Conservation (phyloP, 1,140 invertebrate genomes). For the Drosophila simulans region DNA sequence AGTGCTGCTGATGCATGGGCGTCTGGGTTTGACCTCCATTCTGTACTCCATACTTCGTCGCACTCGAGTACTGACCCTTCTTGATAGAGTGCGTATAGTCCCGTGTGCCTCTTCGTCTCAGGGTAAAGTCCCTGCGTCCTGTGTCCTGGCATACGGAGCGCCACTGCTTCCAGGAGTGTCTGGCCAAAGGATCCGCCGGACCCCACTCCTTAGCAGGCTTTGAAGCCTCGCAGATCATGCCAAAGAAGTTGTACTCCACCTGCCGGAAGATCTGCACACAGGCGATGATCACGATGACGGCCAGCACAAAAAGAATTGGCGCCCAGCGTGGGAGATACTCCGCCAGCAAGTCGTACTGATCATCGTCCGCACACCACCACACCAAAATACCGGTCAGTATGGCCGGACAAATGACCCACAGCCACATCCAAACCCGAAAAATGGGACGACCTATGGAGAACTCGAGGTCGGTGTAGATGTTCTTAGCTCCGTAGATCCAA, state of each 20-base stretch:
- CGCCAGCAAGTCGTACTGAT: constrained; percentile 69
- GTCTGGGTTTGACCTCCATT: constrained; percentile 47
- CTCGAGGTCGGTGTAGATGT: constrained; percentile 83
- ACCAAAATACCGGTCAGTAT: constrained; percentile 75
- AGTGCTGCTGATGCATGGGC: constrained; percentile 67
- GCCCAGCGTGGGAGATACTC: constrained; percentile 80
- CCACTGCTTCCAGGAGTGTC: constrained; percentile 84
- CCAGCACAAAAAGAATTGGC: constrained; percentile 74
- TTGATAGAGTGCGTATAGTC: constrained; percentile 87
- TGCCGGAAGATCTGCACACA: constrained; percentile 81
- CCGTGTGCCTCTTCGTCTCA: constrained; percentile 86
- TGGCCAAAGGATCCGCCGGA: constrained; percentile 79
- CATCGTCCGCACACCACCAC: constrained; percentile 83
- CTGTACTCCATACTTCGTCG: constrained; percentile 58
- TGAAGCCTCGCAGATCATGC: constrained; percentile 84
- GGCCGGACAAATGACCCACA: constrained; percentile 80
- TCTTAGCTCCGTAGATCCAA: constrained; percentile 84
- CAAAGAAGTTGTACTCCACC: constrained; percentile 84
- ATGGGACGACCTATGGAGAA: constrained; percentile 84
- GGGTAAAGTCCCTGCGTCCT: constrained; percentile 86
- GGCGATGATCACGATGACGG: constrained; percentile 75
- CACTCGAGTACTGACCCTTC: constrained; percentile 72
- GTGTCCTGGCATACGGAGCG: constrained; percentile 83
- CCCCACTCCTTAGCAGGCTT: constrained; percentile 84
- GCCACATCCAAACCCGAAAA: constrained; percentile 74